Percentiles rank a stretch among this genome's conserved stretches.
Conservation (phyloP, 2,113 vertebrate genomes). For the Eretmodus cyanostictus region DNA sequence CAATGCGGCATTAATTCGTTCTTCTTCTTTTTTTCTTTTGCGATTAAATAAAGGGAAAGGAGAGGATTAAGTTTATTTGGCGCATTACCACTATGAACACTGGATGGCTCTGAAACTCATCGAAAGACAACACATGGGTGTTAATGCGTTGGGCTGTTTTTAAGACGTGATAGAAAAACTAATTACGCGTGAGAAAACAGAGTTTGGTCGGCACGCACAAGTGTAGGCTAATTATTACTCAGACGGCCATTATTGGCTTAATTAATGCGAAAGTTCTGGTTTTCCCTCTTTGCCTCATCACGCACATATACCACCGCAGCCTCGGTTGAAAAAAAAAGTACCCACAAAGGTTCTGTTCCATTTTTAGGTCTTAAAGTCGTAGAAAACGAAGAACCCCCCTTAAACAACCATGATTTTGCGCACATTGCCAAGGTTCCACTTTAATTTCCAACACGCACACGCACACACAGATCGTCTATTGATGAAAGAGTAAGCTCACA, state of each 20-base stretch:
- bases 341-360: not conserved
- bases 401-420: not conserved
- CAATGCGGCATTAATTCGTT: not conserved
- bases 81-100: not conserved
- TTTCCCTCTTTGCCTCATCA: not conserved
- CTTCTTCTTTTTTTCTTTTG: not conserved
- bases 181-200: not conserved
- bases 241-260: not conserved
- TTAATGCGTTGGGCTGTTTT: not conserved
- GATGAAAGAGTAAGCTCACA: slow-evolving; percentile 79
- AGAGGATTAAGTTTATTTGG: not conserved
- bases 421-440: not conserved
- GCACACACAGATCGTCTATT: slow-evolving; percentile 48
- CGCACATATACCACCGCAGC: not conserved
- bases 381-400: not conserved
- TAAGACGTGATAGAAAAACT: not conserved
- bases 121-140: not conserved
- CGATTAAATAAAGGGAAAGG: not conserved
- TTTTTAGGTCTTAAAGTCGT: not conserved
- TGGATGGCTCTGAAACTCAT: not conserved
- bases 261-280: not conserved
- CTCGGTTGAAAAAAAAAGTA: not conserved
- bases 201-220: not conserved
- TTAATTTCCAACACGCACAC: not conserved
- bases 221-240: not conserved